Percentiles rank a stretch among this genome's conserved stretches.
These are phyloP conservation scores for Rugalucina vietnamica DNA, from an alignment of 2,888 invertebrate species.

Conservation along the genomic window DNA sequence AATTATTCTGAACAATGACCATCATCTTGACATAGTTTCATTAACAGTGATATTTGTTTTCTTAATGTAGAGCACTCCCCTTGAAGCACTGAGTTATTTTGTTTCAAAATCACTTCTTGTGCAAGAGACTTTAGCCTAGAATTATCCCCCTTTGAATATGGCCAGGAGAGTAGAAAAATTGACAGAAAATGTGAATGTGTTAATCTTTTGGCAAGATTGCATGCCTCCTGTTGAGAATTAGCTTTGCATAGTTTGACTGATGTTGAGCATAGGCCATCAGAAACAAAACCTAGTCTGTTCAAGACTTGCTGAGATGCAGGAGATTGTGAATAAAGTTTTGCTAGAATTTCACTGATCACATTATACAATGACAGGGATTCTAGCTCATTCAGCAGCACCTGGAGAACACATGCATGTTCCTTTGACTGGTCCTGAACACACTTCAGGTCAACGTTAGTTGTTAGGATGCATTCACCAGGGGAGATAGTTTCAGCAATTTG, in stretches of 20 bases:
- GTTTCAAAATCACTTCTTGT: not conserved
- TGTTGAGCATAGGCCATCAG: not conserved
- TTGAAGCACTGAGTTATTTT: not conserved
- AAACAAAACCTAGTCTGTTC: not conserved
- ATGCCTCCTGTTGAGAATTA: not conserved
- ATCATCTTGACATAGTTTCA: not conserved
- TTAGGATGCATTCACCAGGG: slow-evolving; percentile 34
- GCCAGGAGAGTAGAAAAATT: slow-evolving; percentile 68
- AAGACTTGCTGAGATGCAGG: not conserved
- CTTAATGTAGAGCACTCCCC: not conserved
- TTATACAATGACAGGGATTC: slow-evolving; percentile 48
- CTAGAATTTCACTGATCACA: not conserved
- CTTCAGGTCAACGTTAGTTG: slow-evolving; percentile 60
- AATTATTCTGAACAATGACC: not conserved
- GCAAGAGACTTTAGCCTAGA: not conserved
- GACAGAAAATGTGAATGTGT: slow-evolving; percentile 55
- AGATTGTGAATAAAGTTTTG: not conserved
- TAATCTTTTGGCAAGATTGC: slow-evolving; percentile 7
- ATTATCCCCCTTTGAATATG: slow-evolving; percentile 35
- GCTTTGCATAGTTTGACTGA: not conserved
- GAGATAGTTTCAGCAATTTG: not conserved
- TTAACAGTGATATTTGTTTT: not conserved
- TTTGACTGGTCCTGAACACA: slow-evolving; percentile 49
- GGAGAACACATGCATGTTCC: slow-evolving; percentile 50
- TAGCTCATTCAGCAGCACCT: slow-evolving; percentile 58